A percentile compares a stretch with the other conserved stretches of the same genome.
phyloP scores from a whole-genome alignment of 2,113 vertebrate species.

The Pelusios castaneus region DNA sequence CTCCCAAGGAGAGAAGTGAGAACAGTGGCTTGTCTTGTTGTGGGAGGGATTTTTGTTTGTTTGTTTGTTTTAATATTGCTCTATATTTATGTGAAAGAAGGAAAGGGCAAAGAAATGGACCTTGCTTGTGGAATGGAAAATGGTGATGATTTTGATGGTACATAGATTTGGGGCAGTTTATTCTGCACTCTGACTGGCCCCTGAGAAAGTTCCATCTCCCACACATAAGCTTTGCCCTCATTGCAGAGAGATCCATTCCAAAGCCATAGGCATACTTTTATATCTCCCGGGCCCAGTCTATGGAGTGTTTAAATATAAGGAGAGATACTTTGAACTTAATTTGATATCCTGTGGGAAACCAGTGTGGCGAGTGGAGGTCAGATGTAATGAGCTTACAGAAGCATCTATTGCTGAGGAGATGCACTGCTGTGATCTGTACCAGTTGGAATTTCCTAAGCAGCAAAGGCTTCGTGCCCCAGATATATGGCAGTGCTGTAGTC shows the following conservation, averaged over 20 bases:
- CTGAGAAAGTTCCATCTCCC: background rate
- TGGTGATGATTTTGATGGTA: background rate
- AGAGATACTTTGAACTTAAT: background rate
- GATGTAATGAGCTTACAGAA: background rate
- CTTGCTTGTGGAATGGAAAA: background rate
- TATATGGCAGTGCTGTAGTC: background rate
- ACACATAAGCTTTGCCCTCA: background rate
- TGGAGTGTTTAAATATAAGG: background rate
- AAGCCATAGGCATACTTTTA: background rate
- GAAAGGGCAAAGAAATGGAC: background rate
- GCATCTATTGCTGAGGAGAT: background rate
- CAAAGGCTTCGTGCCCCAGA: background rate
- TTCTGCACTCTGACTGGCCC: background rate
- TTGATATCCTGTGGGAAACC: background rate
- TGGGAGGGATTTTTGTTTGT: background rate
- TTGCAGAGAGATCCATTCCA: background rate
- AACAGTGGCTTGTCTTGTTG: background rate
- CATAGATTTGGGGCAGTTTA: background rate
- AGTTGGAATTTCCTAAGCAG: background rate
- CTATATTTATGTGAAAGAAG: background rate
- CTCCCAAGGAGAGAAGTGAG: background rate
- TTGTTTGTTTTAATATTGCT: background rate
- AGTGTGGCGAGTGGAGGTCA: background rate
- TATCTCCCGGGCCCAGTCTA: background rate
- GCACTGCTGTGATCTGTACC: fast-evolving